Base-by-base conservation (phyloP, 2,888 invertebrate genomes). In the Platycheirus rosarum region DNA sequence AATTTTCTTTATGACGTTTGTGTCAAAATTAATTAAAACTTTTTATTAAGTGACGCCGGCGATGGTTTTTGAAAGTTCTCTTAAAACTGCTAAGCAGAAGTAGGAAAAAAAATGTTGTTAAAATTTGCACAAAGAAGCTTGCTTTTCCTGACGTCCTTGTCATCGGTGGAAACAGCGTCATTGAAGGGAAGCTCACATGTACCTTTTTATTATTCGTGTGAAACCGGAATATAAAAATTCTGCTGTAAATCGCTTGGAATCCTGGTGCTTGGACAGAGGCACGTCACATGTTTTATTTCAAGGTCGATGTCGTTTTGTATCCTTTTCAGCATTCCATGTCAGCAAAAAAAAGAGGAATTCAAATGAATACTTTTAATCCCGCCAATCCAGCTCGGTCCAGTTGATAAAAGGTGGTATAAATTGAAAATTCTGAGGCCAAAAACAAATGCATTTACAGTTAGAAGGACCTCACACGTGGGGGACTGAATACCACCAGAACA, bases 1-100 rank as follows among this genome's bases (percentile, higher is more conserved):
- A n/a, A n/a, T 32, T 32, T 23, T 37, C 40, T 37, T 23, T 35
- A n/a, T 51, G 51, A 60, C 16, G 14, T 44, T 57, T 48, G 44
- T 60, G 80, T 71, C 70, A 49, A 71, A 76, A 80, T 80, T 71
- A 75, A 80, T 80, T 80, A 76, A 71, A 80, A 80, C 60, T 71
- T 63, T 44, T 44, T 18, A 44, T 44, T n/a, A 29, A 60, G 42
- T 60, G 60, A 60, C 29, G 60, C 42, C 29, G 60, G 44, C n/a
- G n/a, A n/a, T n/a, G n/a, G n/a, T n/a, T 26, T 44, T 60, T 60
- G 60, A 60, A 44, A 60, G 60, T 60, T 60, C n/a, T n/a, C 2
- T 37, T 1, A 55, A 55, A 37, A 4, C 14, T 55, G 0, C 40
- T 40, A 40, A 49, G 20, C 20, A 46, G 2, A 8, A 37, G 0